Evolutionary conservation across 2,888 invertebrate genomes (phyloP), one percentile per base, ranked within the genome.

Genomic region (Idaea dimidiata): DNA sequence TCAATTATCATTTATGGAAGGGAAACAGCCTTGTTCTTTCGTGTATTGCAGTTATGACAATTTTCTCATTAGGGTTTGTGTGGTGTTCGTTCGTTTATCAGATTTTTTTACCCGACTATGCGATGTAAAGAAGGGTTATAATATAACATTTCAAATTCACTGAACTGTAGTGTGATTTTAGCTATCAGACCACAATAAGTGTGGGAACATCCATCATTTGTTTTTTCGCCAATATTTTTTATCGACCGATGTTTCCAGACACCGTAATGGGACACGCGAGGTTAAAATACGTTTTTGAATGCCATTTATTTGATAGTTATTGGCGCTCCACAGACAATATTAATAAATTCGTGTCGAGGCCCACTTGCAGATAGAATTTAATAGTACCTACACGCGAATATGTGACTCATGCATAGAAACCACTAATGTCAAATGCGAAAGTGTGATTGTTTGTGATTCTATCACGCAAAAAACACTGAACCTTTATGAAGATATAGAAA

Each of bases 291-390:
- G 61, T 60, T 61, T 57, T 59, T 64, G 59, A 69, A 64, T 61
- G 67, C 67, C 62, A 67, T 64, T 59, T 56, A 54, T 18, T 16
- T 66, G 70, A 68, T 67, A 65, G 64, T 70, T 69, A 66, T 70
- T 66, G 68, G 69, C 67, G 66, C 68, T 64, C 8, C 18, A 43
- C 43, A 43, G 43, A 43, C 43, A 14, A 14, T 43, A 43, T 10
- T 43, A 43, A 43, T 43, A 43, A 43, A 43, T 43, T 43, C 43
- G 43, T 43, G 43, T 43, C 43, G 43, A 43, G 43, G 43, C 43
- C 43, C 43, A 43, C 43, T 8, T 43, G 43, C 43, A 43, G 43
- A 43, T 43, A 43, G 43, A 43, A 43, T 43, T 43, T 43, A 43
- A 43, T 43, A 10, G 43, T 43, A 43, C 43, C 43, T 43, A 43